Percentiles rank a stretch among this genome's conserved stretches.
These are phyloP conservation scores for Phalacrocorax brasilianus DNA, from an alignment of 2,113 vertebrate genomes.

Conservation along the genomic window DNA sequence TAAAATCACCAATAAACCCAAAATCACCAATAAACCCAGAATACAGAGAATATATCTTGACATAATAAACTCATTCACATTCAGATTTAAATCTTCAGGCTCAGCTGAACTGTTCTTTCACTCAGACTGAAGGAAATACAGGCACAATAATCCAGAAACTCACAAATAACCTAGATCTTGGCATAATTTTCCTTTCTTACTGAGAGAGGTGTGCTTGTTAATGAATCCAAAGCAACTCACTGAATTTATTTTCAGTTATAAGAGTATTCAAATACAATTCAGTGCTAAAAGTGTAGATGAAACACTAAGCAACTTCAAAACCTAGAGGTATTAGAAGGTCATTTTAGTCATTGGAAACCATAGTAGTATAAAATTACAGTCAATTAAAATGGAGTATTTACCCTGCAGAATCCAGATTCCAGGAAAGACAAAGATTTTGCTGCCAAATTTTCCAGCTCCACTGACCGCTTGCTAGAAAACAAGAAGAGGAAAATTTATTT, in stretches of 20 bases:
- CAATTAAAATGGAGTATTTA: constrained; percentile 47
- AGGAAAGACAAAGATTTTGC: neutral
- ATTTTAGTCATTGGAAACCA: neutral
- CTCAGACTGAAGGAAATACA: neutral
- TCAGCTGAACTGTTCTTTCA: neutral
- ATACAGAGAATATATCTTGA: neutral
- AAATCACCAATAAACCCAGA: neutral
- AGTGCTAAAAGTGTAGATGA: neutral
- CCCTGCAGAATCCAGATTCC: constrained; percentile 52
- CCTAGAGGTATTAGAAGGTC: neutral
- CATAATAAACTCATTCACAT: neutral
- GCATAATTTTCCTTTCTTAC: neutral
- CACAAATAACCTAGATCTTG: neutral
- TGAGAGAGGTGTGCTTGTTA: neutral
- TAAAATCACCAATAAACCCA: neutral
- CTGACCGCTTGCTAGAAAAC: constrained; percentile 31
- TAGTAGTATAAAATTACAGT: neutral
- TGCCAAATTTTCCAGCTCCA: neutral
- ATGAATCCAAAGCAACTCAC: neutral
- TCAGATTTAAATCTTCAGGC: neutral
- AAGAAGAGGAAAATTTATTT: neutral
- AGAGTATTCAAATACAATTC: neutral
- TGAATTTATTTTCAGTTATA: neutral
- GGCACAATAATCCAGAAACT: neutral
- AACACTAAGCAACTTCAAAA: neutral